Evolutionary conservation across 2,113 vertebrate genomes (phyloP).

Genomic region (Antechinus stuartii): DNA sequence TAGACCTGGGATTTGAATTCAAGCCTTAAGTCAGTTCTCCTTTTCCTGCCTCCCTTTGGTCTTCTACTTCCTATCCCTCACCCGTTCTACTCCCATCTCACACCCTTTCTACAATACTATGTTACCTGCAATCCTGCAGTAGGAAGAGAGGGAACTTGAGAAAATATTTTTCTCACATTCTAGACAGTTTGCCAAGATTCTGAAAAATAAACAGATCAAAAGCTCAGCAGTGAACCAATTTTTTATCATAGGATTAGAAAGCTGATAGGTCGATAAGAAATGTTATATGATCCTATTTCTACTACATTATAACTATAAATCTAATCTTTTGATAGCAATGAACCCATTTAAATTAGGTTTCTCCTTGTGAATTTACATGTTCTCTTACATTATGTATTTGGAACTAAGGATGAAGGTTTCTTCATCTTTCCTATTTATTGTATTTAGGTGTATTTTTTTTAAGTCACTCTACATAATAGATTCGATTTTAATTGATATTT

Average conservation of each 20-base stretch:
- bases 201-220: background rate
- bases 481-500: slow-evolving; percentile 39
- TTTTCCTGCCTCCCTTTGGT: background rate
- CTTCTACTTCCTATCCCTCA: background rate
- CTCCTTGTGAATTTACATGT: slow-evolving; percentile 31
- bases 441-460: slow-evolving; percentile 40
- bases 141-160: background rate
- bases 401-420: slow-evolving; percentile 3
- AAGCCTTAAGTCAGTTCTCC: background rate
- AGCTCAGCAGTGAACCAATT: background rate
- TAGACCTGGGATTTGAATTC: background rate
- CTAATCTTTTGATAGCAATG: slow-evolving; percentile 8
- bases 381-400: slow-evolving; percentile 29
- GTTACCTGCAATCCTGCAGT: background rate
- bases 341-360: slow-evolving; percentile 9
- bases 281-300: background rate
- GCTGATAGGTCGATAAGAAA: background rate
- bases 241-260: background rate
- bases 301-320: background rate
- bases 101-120: background rate
- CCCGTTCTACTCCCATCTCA: background rate
- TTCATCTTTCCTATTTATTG: slow-evolving; percentile 4
- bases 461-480: background rate
- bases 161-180: background rate
- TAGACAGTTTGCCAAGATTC: background rate